Conservation (phyloP, 2,888 invertebrate species). For the Escarpia spicata region DNA sequence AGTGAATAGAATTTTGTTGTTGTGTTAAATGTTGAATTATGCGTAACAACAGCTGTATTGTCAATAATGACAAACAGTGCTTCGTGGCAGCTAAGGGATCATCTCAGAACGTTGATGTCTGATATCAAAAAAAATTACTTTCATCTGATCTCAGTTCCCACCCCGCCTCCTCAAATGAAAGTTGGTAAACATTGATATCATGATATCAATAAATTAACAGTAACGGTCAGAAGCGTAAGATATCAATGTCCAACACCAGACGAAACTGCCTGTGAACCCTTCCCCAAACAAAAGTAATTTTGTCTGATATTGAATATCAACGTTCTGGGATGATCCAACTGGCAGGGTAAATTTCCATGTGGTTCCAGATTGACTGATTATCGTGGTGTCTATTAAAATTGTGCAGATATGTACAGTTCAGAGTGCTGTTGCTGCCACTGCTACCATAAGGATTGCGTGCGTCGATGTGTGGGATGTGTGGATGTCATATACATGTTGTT, state of each 20-base stretch:
- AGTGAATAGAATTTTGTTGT: background rate
- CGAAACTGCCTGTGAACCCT: no score
- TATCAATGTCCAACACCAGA: no score
- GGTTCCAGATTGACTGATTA: background rate
- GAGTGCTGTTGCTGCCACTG: background rate
- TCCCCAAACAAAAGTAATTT: no score
- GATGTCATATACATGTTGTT: background rate
- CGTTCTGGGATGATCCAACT: no score
- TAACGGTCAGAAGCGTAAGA: no score
- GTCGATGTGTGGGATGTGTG: background rate
- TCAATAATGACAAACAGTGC: background rate
- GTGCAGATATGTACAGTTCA: background rate
- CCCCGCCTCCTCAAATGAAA: no score
- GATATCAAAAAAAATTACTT: no score
- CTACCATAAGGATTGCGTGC: background rate
- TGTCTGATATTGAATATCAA: no score
- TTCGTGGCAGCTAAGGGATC: background rate
- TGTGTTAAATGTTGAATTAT: background rate
- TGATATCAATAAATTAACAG: no score
- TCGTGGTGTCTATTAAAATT: background rate
- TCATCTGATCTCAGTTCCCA: no score
- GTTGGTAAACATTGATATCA: no score
- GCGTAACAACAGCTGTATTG: background rate
- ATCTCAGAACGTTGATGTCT: no score
- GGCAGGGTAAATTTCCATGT: background rate